Evolutionary conservation across 2,888 invertebrate species (phyloP).

Genomic region (Drosophila fulvimacula): DNA sequence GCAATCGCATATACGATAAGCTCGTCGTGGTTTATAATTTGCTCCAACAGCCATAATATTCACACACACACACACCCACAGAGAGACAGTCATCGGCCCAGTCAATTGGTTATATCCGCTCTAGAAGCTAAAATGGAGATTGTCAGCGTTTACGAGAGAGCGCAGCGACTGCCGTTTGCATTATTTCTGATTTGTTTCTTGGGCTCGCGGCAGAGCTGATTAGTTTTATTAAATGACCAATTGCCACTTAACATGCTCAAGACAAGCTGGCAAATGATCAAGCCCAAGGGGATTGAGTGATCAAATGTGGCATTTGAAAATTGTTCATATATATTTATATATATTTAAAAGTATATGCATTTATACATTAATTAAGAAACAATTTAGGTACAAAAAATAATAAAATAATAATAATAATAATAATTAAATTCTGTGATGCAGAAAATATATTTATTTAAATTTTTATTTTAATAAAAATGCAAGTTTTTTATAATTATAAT

Average conservation of each 20-base stretch:
- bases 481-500: too few species aligned
- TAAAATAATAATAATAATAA: too few species aligned
- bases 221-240: constrained; percentile 79
- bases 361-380: too few species aligned
- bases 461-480: too few species aligned
- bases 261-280: constrained; percentile 45
- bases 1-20: constrained; percentile 50
- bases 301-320: not conserved
- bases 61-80: constrained; percentile 14
- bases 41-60: constrained; percentile 32
- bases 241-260: constrained; percentile 64
- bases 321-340: too few species aligned
- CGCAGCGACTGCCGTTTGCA: constrained; percentile 2
- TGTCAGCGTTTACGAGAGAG: constrained; percentile 59
- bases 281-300: not conserved
- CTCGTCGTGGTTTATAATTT: constrained; percentile 39
- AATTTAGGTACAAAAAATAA: too few species aligned
- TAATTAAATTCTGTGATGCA: too few species aligned
- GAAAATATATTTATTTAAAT: too few species aligned
- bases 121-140: constrained; percentile 76
- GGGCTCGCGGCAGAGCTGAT: constrained; percentile 50
- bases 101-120: constrained; percentile 82
- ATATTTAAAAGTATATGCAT: too few species aligned
- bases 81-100: constrained; percentile 64
- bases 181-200: constrained; percentile 55